Evolutionary conservation across 2,113 vertebrate genomes (phyloP), one percentile per base, ranked within the genome.

Genomic region (Eclectus roratus): DNA sequence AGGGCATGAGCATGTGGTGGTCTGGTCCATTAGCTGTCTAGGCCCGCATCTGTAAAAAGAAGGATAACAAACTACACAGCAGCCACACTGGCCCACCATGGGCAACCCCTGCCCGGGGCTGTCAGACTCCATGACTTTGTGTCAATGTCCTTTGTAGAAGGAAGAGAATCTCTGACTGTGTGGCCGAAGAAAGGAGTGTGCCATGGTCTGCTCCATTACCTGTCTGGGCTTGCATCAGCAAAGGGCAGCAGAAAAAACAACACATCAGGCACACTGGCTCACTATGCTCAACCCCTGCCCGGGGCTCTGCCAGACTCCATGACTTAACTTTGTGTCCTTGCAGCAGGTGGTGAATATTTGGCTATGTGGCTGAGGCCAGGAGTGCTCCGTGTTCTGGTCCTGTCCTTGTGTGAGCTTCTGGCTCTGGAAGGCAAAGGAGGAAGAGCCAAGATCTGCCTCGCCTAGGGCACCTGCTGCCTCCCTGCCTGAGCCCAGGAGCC

Each of bases 1-100:
- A 37, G 37, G 37, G 10, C 9, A 1, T 24, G 33, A 23, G 56
- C 9, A 2, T 58, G 56, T 21, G 2, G 1, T 10, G 56, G 9
- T 35, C 33, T 58, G 33, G 33, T 24, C 56, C 21, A 10, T 58
- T 58, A 35, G 33, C 33, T 58, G 21, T 24, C 33, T 58, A 58
- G 33, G 56, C 13, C 33, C 24, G 33, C 21, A 9, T 35, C 33
- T 58, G 56, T 13, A 24, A 58, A 58, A 35, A 31, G 10, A 31
- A 58, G 13, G 33, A 35, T 58, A 58, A 35, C 33, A 58, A 58
- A 58, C 33, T 35, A 24, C 56, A 58, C 33, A 58, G 56, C 33
- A 35, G 21, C 21, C 33, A 7, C 33, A 23, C 56, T 35, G 21
- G 9, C 17, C 17, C 18, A 33, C 11, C 17, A 31, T 8, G 5